Percentiles rank a stretch among this genome's conserved stretches.
These are phyloP conservation scores for Lithophane socia DNA, from an alignment of 2,888 invertebrate species.

Conservation along the genomic window DNA sequence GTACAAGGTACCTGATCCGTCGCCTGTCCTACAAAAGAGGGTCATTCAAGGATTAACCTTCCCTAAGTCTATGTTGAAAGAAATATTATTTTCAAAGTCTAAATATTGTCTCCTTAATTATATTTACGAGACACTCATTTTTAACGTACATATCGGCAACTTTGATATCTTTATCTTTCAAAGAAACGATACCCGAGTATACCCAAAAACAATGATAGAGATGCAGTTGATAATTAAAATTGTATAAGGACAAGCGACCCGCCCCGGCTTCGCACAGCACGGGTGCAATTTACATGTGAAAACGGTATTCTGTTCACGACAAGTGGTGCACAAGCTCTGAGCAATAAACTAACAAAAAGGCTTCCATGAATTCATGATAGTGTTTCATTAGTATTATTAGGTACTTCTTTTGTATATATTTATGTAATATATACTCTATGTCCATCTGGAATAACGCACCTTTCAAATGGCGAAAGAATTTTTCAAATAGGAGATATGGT, in stretches of 20 bases:
- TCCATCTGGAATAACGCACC: no score
- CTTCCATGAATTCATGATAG: no score
- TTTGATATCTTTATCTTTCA: not conserved
- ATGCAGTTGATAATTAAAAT: not conserved
- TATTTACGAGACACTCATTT: not conserved
- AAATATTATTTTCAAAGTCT: conserved; percentile 5
- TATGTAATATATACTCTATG: no score
- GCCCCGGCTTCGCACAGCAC: no score
- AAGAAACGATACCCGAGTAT: not conserved
- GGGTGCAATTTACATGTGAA: no score
- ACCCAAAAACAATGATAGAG: not conserved
- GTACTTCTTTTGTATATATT: no score
- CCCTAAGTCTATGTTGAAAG: conserved; percentile 12
- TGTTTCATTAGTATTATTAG: no score
- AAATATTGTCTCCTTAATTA: conserved; percentile 1
- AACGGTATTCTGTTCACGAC: no score
- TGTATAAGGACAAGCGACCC: not conserved
- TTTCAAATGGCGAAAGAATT: no score
- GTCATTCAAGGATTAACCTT: not conserved
- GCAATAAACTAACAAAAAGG: no score
- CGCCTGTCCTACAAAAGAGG: conserved; percentile 9
- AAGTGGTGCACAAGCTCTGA: no score
- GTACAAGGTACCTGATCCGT: conserved; percentile 7
- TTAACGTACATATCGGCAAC: not conserved
- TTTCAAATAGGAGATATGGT: no score